phyloP scores from a whole-genome alignment of 2,888 invertebrate genomes.

The Sinelater perroti region DNA sequence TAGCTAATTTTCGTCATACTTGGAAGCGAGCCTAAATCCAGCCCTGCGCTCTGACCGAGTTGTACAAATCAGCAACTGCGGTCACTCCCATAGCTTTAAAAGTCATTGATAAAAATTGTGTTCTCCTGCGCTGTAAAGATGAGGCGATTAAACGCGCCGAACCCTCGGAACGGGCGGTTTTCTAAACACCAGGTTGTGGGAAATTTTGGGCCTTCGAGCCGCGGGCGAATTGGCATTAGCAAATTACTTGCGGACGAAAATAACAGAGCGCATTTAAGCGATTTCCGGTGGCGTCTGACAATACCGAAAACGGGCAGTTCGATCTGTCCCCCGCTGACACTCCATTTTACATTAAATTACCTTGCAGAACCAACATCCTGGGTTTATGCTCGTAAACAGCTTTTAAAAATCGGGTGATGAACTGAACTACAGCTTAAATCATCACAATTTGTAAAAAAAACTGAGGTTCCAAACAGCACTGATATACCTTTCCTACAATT shows the following conservation, averaged over 20 bases:
- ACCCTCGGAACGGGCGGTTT: slow-evolving; percentile 12
- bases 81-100: slow-evolving; percentile 8
- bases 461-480: no score
- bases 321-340: no score
- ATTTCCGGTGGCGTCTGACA: slow-evolving; percentile 28
- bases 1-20: no score
- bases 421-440: no score
- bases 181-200: slow-evolving; percentile 19
- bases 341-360: no score
- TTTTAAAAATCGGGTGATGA: no score
- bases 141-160: slow-evolving; percentile 16
- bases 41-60: not conserved
- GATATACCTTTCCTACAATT: no score
- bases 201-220: slow-evolving; percentile 18
- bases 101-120: slow-evolving; percentile 11
- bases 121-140: not conserved
- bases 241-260: slow-evolving; percentile 27
- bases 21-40: not conserved
- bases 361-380: no score
- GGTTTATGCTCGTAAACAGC: no score
- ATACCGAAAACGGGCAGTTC: no score
- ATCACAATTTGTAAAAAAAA: no score
- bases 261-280: slow-evolving; percentile 24
- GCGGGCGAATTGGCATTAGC: slow-evolving; percentile 14
- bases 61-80: not conserved